Base-by-base conservation (phyloP, 2,797 vertebrate genomes). In the Darevskia nairensis region DNA sequence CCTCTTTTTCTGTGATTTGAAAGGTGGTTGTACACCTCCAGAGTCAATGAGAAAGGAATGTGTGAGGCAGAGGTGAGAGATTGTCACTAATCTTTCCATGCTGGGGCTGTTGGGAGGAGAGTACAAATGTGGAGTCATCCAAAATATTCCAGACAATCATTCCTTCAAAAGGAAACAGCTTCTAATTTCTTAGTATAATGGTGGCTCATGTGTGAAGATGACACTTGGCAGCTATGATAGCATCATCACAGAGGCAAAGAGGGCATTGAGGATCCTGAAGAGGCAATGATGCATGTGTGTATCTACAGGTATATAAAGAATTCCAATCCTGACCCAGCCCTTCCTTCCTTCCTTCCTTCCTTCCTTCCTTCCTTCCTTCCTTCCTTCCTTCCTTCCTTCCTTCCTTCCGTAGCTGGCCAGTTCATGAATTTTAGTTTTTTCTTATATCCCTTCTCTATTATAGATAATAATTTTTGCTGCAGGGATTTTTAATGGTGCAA, bases 91-190 rank as follows among this genome's bases (percentile, higher is more conserved):
- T 8, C 10, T 46, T 85, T 66, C 44, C 66, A 61, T 2, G 80
- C 10, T 27, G n/a, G 61, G 0, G 17, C 59, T 0, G 0, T 35
- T 35, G 59, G 75, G 50, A 32, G 11, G 50, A 75, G 44, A 25
- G 25, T 80, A 76, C 25, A 35, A 25, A 76, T 76, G 46, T 61
- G 81, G 8, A 8, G 10, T 27, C 15, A 68, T 21, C 17, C 69
- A 87, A 23, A 2, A 29, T 6, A 29, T 5, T 0, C 23, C 87
- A 74, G 68, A 89, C 86, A 6, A 89, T 25, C 0, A 0, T n/a
- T 89, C 46, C 5, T 3, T 68, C 7, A 0, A 46, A 4, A 74
- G 85, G 87, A 90, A 83, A 74, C 44, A 72, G 8, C 8, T 1
- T 29, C 13, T 0, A 68, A 50, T 9, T 41, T 19, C 55, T 68